phyloP scores from a whole-genome alignment of 1,140 invertebrate species.

The Zaprionus lachaisei region DNA sequence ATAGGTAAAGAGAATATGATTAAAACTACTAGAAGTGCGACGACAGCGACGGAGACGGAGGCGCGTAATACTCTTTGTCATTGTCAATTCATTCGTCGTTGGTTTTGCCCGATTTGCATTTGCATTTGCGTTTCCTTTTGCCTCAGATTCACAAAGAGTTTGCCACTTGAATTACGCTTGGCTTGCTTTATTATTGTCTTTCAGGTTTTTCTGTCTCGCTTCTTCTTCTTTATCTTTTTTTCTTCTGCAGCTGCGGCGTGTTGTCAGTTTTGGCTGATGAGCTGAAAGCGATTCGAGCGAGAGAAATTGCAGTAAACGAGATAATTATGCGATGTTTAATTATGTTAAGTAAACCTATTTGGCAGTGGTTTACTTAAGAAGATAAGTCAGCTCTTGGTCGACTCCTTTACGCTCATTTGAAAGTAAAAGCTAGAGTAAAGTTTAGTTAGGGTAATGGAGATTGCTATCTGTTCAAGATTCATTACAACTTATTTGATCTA shows the following conservation, averaged over 20 bases:
- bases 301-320: conserved; percentile 51
- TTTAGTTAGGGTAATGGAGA: not conserved
- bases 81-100: conserved; percentile 80
- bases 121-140: conserved; percentile 61
- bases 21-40: conserved; percentile 69
- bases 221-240: not conserved
- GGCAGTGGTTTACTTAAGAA: not conserved
- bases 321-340: conserved; percentile 35
- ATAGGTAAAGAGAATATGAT: conserved; percentile 73
- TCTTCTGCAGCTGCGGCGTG: conserved; percentile 14
- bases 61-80: conserved; percentile 83
- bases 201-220: not conserved
- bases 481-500: no score
- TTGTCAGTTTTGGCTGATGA: conserved; percentile 46
- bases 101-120: conserved; percentile 68
- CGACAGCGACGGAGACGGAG: conserved; percentile 32
- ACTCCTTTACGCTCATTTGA: not conserved
- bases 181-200: conserved; percentile 1
- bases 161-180: conserved; percentile 27
- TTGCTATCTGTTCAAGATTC: not conserved
- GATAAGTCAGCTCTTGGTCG: not conserved
- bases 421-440: not conserved
- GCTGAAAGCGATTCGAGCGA: conserved; percentile 32
- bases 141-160: conserved; percentile 52
- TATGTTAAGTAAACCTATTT: conserved; percentile 26